Conservation (phyloP, 2,888 invertebrate species). For the Stomorhina lunata region DNA sequence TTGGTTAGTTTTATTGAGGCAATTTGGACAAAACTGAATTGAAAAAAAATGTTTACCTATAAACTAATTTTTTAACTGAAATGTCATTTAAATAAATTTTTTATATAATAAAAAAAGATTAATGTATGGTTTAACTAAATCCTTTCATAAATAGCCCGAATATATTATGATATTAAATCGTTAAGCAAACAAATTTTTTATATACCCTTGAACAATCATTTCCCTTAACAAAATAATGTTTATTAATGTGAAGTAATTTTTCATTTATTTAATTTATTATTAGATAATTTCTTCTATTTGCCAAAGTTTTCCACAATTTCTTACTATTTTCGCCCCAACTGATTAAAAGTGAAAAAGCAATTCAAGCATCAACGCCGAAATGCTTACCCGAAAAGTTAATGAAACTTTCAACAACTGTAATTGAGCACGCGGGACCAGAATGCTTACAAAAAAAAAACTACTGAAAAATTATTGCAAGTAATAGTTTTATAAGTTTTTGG, state of each 20-base stretch:
- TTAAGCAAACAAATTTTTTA: no score
- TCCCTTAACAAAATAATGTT: background rate
- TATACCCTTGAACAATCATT: no score
- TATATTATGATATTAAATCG: no score
- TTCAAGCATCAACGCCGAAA: constrained; percentile 28
- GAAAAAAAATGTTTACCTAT: no score
- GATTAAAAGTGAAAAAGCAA: constrained; percentile 15
- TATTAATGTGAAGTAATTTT: background rate
- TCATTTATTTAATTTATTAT: constrained; percentile 6
- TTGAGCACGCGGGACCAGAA: constrained; percentile 51
- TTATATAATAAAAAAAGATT: no score
- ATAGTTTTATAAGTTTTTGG: constrained; percentile 1
- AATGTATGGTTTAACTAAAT: no score
- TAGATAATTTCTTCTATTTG: background rate
- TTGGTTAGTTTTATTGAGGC: background rate
- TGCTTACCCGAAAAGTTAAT: background rate
- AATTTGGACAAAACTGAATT: constrained; percentile 12
- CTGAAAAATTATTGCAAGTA: no score
- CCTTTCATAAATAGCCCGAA: no score
- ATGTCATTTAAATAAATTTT: no score
- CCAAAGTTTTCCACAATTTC: background rate
- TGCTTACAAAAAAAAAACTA: background rate
- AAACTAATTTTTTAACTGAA: no score
- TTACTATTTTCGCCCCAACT: background rate
- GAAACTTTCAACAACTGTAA: constrained; percentile 53